Evolutionary conservation across 1,140 invertebrate species (phyloP), one percentile per base, ranked within the genome.

Genomic region (Acyrthosiphon pisum): DNA sequence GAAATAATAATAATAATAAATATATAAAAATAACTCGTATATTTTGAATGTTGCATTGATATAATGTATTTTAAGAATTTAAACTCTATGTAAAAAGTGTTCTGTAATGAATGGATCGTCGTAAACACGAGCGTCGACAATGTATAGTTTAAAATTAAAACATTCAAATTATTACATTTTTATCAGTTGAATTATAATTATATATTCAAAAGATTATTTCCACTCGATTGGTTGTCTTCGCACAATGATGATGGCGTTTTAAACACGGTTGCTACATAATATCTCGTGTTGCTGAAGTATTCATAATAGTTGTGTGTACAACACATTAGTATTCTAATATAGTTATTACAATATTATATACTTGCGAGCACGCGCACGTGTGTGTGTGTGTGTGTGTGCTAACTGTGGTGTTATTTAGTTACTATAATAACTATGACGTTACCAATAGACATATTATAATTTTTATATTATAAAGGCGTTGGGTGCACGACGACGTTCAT

Each of bases 241-340:
- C 14, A n/a, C 60, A 76, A 76, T 4, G 11, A 68, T n/a, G 60
- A 68, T 76, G 60, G 22, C n/a, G 30, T 76, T 76, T 76, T 76
- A 76, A 76, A 76, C n/a, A 76, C 6, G 14, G n/a, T 76, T 76
- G n/a, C 60, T 68, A 68, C 23, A 23, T 56, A 23, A 8, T 60
- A n/a, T 68, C 60, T 76, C 11, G 14, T 76, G n/a, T 76, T 14
- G 60, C 30, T 76, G 14, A 76, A 76, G 14, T 76, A 76, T 76
- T 76, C 60, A 76, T 76, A 76, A 76, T 76, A 35, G 30, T 76
- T 76, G 18, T 76, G 30, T 76, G n/a, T 6, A n/a, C 60, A n/a
- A 76, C n/a, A n/a, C n/a, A 68, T 68, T n/a, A n/a, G 60, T n/a
- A n/a, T 68, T 68, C 60, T 68, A n/a, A 76, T 76, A 76, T 76